Conservation (phyloP, 2,888 invertebrate genomes). For the Philonicus albiceps region DNA sequence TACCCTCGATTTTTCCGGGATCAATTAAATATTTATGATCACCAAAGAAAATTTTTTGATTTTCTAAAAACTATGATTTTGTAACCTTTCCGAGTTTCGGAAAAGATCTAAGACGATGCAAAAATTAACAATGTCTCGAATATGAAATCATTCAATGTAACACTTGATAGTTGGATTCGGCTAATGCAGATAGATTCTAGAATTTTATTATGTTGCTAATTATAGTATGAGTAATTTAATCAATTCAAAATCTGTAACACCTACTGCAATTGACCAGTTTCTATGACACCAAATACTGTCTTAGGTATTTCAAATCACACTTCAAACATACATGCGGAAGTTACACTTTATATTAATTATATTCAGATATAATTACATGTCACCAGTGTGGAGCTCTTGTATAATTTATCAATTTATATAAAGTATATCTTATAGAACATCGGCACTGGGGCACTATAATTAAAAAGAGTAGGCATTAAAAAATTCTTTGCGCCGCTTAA, state of each 20-base stretch:
- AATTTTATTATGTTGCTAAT: too few relatives aligned
- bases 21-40: too few relatives aligned
- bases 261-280: not conserved
- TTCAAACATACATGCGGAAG: not conserved
- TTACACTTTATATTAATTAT: not conserved
- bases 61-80: too few relatives aligned
- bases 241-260: not conserved
- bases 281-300: not conserved
- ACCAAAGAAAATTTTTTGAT: too few relatives aligned
- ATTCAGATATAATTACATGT: not conserved
- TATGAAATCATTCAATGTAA: too few relatives aligned
- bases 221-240: not conserved
- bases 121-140: too few relatives aligned
- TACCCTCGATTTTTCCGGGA: too few relatives aligned
- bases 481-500: not conserved
- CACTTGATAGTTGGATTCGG: too few relatives aligned
- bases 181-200: too few relatives aligned
- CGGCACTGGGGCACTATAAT: not conserved
- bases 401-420: not conserved
- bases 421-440: not conserved
- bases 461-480: not conserved
- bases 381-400: not conserved
- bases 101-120: too few relatives aligned
- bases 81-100: too few relatives aligned
- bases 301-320: not conserved